phyloP scores from a whole-genome alignment of 1,140 invertebrate genomes.

The Cataglyphis hispanica region DNA sequence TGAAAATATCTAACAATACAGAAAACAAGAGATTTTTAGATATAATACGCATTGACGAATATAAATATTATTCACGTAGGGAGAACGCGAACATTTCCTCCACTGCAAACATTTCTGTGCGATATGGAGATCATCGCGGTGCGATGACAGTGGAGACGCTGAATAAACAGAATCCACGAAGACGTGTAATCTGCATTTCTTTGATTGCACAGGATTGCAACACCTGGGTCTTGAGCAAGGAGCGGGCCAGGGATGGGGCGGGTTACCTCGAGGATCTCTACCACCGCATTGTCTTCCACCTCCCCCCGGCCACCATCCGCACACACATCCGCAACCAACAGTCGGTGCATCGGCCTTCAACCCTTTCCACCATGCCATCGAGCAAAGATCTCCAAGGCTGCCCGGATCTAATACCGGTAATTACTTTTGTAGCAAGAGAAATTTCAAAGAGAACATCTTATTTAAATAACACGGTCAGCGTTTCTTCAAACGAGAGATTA shows the following conservation, averaged over 20 bases:
- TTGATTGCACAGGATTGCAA: constrained; percentile 82
- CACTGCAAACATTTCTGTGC: constrained; percentile 14
- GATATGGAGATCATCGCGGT: constrained; percentile 36
- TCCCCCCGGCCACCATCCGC: constrained; percentile 84
- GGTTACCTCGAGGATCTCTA: constrained; percentile 82
- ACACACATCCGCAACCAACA: constrained; percentile 79
- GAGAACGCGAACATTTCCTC: not conserved
- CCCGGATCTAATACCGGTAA: constrained; percentile 80
- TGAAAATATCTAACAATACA: not conserved
- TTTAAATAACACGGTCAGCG: not conserved
- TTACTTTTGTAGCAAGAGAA: not conserved
- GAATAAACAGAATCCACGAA: constrained; percentile 39
- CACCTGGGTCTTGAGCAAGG: constrained; percentile 84
- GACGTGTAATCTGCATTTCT: constrained; percentile 74
- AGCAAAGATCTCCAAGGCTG: constrained; percentile 84
- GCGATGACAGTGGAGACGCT: constrained; percentile 43
- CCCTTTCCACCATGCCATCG: constrained; percentile 84
- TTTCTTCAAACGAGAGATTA: not conserved
- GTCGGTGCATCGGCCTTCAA: constrained; percentile 85
- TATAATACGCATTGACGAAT: not conserved
- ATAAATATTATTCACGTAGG: not conserved
- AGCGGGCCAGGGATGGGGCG: constrained; percentile 83
- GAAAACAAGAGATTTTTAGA: not conserved
- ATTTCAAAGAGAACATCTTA: not conserved
- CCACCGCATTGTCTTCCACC: constrained; percentile 85